Evolutionary conservation across 1,140 invertebrate genomes (phyloP), one percentile per base, ranked within the genome.

Genomic region (Camponotus vicinus): DNA sequence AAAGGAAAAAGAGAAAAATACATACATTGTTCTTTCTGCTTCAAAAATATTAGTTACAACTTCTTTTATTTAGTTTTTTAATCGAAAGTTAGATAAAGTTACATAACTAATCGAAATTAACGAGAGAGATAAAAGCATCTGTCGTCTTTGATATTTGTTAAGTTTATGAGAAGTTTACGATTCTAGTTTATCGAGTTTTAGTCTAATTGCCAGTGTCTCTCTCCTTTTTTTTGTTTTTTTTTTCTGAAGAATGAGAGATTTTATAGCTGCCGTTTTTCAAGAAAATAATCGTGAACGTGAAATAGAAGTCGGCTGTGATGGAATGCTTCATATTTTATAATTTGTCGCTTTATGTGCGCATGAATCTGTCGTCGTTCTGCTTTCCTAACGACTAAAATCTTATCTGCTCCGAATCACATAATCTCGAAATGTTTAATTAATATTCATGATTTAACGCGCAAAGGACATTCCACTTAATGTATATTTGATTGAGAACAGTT

Each of bases 371-470:
- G 63, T 76, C 45, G 18, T 89, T 78, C 59, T 66, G 42, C 42
- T 71, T 78, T 59, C 70, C 64, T 79, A 76, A 89, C 34, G 75
- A 87, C 32, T 27, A 57, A 70, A 78, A 61, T 37, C 69, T 79
- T 86, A 89, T 90, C 86, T 34, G 45, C 13, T 63, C 70, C 40
- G 71, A 37, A 89, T 88, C 89, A 67, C 0, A 52, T 52, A 52
- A 69, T 69, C 83, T 80, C n/a, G 73, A 63, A 55, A 78, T 73
- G 77, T 57, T 78, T 86, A 83, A 92, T 92, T 91, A 91, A 92
- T 92, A 92, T 92, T 92, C 89, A 92, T 90, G 88, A 85, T 86
- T 90, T 57, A 15, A 87, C 82, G 83, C 63, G 70, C 78, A 71
- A 90, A 91, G 86, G 90, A 89, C 85, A 90, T 63, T 69, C 32